Evolutionary conservation across 2,113 vertebrate species (phyloP), one percentile per base, ranked within the genome.

Genomic region (Calcarius ornatus): DNA sequence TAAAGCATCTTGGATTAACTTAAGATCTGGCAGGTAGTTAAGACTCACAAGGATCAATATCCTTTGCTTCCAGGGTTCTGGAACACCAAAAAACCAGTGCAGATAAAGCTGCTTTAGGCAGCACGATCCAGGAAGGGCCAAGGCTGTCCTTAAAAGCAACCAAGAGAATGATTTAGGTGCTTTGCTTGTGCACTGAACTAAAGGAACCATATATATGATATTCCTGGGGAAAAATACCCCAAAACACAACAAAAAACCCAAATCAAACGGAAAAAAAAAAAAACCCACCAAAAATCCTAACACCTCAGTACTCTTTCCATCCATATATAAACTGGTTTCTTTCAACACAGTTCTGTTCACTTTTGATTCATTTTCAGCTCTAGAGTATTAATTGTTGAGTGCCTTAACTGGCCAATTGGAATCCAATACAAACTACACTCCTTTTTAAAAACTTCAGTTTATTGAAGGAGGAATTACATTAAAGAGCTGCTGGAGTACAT

Each of bases 311-410:
- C 22, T 23, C 25, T 63, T 83, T 45, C 35, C 66, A 69, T 57
- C 48, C 40, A 63, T 9, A 45, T 4, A 81, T 28, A 33, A 83
- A 91, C 53, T 24, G 17, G 31, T 79, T 76, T 18, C 42, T 78
- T 81, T 91, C 82, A 53, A 33, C 56, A 53, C 14, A 61, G 24
- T 66, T 80, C 64, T 86, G 30, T n/a, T 63, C 57, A 42, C 17
- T 72, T 81, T 43, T 78, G 71, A 92, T 79, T 92, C n/a, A 73
- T 94, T 95, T 96, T 92, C 72, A 84, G 35, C 40, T 71, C 60
- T n/a, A 37, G 40, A 60, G 23, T 66, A 57, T 22, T 71, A 94
- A 90, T 35, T 91, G 69, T 7, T n/a, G 64, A 80, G 47, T 83
- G 43, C 24, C 72, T 86, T 86, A 82, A 76, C 61, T 50, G 31